Percentiles rank a stretch among this genome's conserved stretches.
Conservation (phyloP, 2,888 invertebrate species). For the Diloba caeruleocephala region DNA sequence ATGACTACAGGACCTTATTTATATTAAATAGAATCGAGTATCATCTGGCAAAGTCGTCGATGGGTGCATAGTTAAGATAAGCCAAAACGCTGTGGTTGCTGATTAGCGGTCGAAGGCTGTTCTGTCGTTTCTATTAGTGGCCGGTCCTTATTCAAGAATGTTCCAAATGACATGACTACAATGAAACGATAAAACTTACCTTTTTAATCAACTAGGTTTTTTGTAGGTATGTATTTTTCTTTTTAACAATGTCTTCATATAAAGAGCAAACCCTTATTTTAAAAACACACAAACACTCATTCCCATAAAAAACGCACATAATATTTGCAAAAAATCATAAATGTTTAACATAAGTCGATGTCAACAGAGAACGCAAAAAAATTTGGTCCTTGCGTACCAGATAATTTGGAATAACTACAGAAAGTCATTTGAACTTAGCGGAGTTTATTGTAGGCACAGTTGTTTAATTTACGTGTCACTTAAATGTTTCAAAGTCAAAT, state of each 20-base stretch:
- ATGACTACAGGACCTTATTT: slow-evolving; percentile 21
- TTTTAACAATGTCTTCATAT: too few relatives aligned
- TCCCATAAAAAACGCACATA: too few relatives aligned
- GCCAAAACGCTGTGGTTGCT: slow-evolving; percentile 14
- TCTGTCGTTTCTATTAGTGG: slow-evolving; percentile 24
- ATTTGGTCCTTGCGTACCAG: background rate
- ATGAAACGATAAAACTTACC: background rate
- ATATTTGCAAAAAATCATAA: too few relatives aligned
- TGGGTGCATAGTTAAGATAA: slow-evolving; percentile 4
- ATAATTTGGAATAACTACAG: slow-evolving; percentile 3
- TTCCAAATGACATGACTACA: slow-evolving; percentile 1
- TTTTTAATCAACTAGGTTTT: too few relatives aligned
- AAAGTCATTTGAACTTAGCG: slow-evolving; percentile 1
- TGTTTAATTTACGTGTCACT: background rate
- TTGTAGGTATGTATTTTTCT: too few relatives aligned
- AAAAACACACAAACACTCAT: too few relatives aligned
- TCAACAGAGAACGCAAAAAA: slow-evolving; percentile 13
- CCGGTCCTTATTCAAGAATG: slow-evolving; percentile 15
- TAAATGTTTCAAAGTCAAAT: slow-evolving; percentile 15
- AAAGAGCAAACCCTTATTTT: too few relatives aligned
- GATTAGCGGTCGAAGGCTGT: slow-evolving; percentile 38
- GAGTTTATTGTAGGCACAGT: background rate
- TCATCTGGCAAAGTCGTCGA: slow-evolving; percentile 19
- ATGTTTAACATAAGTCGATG: background rate
- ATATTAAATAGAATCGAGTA: slow-evolving; percentile 12